phyloP scores from a whole-genome alignment of 2,888 invertebrate species.

The Polydrusus pterygomalis region DNA sequence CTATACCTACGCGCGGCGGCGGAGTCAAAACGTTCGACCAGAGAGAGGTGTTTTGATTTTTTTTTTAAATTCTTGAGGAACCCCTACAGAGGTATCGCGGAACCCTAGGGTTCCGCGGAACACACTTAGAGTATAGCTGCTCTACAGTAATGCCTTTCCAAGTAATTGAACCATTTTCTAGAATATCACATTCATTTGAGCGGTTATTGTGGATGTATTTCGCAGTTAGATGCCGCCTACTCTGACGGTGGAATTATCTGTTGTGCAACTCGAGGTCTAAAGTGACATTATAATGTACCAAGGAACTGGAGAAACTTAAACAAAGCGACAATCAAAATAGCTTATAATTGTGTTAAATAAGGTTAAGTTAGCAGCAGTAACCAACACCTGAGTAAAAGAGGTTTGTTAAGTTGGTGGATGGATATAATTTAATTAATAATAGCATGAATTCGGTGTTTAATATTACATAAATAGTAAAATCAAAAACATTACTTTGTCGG shows the following conservation, averaged over 20 bases:
- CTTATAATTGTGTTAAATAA: conserved; percentile 32
- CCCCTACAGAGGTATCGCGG: no score
- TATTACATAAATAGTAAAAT: no score
- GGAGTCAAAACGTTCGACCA: no score
- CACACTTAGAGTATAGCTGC: no score
- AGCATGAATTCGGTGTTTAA: no score
- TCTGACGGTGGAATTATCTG: conserved; percentile 10
- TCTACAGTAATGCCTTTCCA: no score
- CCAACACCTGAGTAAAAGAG: conserved; percentile 18
- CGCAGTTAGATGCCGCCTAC: conserved; percentile 16
- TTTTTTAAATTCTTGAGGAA: no score
- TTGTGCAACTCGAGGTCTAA: conserved; percentile 17
- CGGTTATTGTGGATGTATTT: conserved; percentile 6
- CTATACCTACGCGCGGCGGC: no score
- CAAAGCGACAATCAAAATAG: conserved; percentile 11
- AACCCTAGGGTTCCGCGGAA: no score
- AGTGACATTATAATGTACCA: conserved; percentile 16
- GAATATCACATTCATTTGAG: conserved; percentile 11
- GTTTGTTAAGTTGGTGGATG: not conserved
- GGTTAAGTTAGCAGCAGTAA: conserved; percentile 37
- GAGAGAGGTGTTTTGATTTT: no score
- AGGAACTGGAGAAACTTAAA: conserved; percentile 16
- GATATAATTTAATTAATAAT: not conserved
- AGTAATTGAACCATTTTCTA: conserved; percentile 10
- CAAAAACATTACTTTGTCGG: no score